These are phyloP conservation scores for Micropterix aruncella DNA, from an alignment of 2,888 invertebrate species.

Conservation along the genomic window DNA sequence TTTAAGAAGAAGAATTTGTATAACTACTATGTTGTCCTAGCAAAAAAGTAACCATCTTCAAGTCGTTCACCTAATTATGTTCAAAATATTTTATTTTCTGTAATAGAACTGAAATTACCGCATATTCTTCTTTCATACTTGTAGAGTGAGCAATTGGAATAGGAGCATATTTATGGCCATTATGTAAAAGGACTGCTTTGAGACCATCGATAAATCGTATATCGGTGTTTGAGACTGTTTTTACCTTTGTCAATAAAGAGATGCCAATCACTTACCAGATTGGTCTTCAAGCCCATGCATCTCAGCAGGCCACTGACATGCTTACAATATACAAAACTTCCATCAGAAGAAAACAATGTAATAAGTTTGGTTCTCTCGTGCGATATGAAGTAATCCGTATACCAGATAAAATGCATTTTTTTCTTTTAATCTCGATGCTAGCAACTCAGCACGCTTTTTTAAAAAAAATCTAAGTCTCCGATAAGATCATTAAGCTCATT, in stretches of 20 bases:
- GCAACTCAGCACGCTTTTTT: constrained; percentile 12
- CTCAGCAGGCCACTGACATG: constrained; percentile 8
- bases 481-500: no score
- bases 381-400: constrained; percentile 9
- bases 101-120: no score
- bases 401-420: constrained; percentile 9
- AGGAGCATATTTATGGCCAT: no score
- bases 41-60: no score
- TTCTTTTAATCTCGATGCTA: constrained; percentile 12
- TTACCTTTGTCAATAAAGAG: constrained; percentile 13
- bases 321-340: constrained; percentile 9
- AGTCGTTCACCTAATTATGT: no score
- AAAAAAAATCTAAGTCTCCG: constrained; percentile 12
- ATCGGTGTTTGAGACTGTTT: constrained; percentile 11
- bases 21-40: no score
- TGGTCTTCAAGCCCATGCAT: constrained; percentile 11
- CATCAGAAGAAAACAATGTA: constrained; percentile 9
- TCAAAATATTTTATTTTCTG: no score
- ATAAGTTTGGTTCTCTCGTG: constrained; percentile 7
- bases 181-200: no score
- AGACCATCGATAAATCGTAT: no score
- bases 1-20: no score
- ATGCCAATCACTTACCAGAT: constrained; percentile 10
- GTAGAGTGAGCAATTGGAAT: no score
- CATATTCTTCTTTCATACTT: no score